Base-by-base conservation (phyloP, 2,797 vertebrate species). In the Scyliorhinus canicula region DNA sequence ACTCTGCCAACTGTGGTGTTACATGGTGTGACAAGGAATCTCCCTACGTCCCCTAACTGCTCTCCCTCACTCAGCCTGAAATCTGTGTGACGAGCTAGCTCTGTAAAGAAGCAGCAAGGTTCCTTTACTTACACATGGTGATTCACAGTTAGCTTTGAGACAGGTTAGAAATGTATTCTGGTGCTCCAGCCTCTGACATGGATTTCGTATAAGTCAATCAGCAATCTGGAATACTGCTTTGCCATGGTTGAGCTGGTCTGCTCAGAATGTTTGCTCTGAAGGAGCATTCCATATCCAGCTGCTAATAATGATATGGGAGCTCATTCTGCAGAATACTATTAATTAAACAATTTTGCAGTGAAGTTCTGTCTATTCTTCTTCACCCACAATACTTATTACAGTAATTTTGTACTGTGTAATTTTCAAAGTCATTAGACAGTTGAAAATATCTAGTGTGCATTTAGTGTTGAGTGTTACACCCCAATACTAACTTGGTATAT, bases 281-380 rank as follows among this genome's bases (percentile, higher is more conserved):
- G 67, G 28, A 55, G 26, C 67, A 69, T 71, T 94, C 93, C 67
- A 74, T n/a, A 94, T 94, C 93, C 93, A 74, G 93, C 67, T 94
- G 93, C 47, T 94, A 94, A 94, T 94, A 94, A 94, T 94, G 69
- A 94, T 47, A 94, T 94, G 47, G 47, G 71, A 94, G 71, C 50
- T 94, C 67, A 74, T 50, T 74, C 67, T 52, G 50, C 16, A 52
- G 67, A 94, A 94, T 94, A 44, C 93, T 74, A 74, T 94, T 94
- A 94, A 94, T 94, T 94, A 94, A 94, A 74, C 93, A 94, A 94
- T 94, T 94, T 94, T 94, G 47, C 67, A 94, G 67, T 94, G 93
- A 69, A 69, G 93, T 94, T 94, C 65, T 74, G 67, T 74, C 67
- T 74, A 74, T 94, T 71, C 93, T 94, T 47, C 50, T 94, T 94